Conservation (phyloP, 2,797 vertebrate genomes). For the Spinus pinus region DNA sequence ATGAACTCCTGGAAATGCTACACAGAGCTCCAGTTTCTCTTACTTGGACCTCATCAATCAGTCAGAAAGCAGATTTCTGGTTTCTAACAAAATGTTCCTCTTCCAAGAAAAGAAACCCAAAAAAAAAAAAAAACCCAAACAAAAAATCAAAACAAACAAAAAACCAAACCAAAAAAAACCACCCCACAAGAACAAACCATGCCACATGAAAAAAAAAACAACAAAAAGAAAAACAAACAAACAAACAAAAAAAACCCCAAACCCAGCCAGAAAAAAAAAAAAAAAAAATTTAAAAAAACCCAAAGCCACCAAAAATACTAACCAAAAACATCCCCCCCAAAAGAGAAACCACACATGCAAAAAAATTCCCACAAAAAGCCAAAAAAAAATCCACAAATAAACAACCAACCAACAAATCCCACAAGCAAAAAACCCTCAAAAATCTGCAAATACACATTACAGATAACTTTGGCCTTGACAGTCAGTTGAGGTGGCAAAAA, state of each 20-base stretch:
- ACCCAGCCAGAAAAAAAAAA: not conserved
- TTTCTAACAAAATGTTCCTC: not conserved
- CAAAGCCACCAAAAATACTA: not conserved
- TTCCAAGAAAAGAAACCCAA: rapidly evolving
- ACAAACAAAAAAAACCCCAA: not conserved
- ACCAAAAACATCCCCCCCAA: not conserved
- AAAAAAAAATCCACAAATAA: too few relatives aligned
- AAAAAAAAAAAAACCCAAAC: not conserved
- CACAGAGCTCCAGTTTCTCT: not conserved
- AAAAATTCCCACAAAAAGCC: too few relatives aligned
- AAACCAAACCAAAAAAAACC: too few relatives aligned
- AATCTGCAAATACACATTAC: not conserved
- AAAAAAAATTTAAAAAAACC: not conserved
- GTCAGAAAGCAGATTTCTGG: not conserved
- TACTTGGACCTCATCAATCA: not conserved
- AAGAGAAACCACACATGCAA: too few relatives aligned
- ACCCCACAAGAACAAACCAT: not conserved
- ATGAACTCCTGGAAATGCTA: not conserved
- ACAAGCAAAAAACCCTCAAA: not conserved
- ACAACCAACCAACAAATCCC: rapidly evolving
- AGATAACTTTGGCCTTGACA: not conserved
- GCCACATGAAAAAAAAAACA: too few relatives aligned
- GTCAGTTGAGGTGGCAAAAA: not conserved
- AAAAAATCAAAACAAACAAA: not conserved
- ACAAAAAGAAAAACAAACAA: too few relatives aligned